Conservation (phyloP, 2,888 invertebrate genomes). For the Griposia aprilina region DNA sequence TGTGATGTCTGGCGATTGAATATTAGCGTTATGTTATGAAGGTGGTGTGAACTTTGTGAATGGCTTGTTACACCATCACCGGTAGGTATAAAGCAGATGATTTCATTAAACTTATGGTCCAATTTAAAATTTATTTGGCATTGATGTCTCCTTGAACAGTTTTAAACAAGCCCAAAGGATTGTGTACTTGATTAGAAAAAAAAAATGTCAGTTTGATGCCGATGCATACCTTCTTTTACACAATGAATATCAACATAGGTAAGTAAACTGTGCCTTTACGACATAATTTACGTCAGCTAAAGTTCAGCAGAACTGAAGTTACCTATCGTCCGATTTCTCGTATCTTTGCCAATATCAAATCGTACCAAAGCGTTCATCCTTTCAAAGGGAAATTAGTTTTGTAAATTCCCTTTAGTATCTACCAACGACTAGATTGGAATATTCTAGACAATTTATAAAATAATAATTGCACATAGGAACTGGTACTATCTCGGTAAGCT, state of each 20-base stretch:
- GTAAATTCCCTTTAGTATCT: not conserved
- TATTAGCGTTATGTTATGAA: not conserved
- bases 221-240: not conserved
- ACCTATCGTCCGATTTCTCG: not conserved
- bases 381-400: not conserved
- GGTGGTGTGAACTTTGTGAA: not conserved
- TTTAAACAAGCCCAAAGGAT: not conserved
- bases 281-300: not conserved
- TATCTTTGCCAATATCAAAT: not conserved
- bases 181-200: not conserved
- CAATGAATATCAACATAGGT: not conserved
- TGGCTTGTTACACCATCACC: not conserved
- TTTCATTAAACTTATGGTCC: not conserved
- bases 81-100: not conserved
- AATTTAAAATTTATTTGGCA: not conserved
- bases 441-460: not conserved
- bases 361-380: not conserved
- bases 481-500: not conserved
- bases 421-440: not conserved
- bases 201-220: not conserved
- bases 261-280: not conserved
- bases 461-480: not conserved
- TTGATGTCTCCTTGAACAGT: not conserved
- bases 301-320: not conserved
- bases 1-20: conserved; percentile 12